Evolutionary conservation across 2,113 vertebrate genomes (phyloP), one percentile per base, ranked within the genome.

Genomic region (Brienomyrus brachyistius): DNA sequence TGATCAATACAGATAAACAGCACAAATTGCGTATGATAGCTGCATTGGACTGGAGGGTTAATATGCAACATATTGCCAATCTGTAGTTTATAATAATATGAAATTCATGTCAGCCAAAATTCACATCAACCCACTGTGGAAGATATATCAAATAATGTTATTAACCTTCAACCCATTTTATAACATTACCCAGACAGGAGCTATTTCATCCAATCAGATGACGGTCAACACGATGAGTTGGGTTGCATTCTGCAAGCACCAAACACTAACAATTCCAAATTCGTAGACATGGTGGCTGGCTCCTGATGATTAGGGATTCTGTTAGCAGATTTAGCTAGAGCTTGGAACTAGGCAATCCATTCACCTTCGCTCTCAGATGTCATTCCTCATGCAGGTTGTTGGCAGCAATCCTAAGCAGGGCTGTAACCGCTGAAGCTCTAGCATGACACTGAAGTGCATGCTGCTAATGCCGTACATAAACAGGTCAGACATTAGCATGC

Each of bases 391-490:
- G 35, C 43, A 59, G 52, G 40, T 15, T 84, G 89, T 35, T 62
- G 89, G 87, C 77, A 84, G 80, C 83, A 87, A 54, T 51, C 77
- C 56, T 62, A 85, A 84, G 19, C 52, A 62, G 45, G 87, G 54
- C 3, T 66, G 21, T 17, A 52, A 89, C 50, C 15, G 10, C 10
- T n/a, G 48, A 52, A 80, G 15, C n/a, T 15, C 50, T 52, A 82
- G 47, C 27, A 19, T 52, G 48, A 52, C 74, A 43, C 27, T 19
- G 17, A 40, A 77, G 70, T 54, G 27, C 70, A 54, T 23, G 66
- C 19, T 54, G 51, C 70, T 80, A 54, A 80, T 52, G 50, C 35
- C 47, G 47, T 62, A 23, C 27, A 35, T 52, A 54, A 83, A 89
- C 88, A 90, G 77, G 51, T 31, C 31, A 54, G 31, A 43, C 56